Percentiles rank a stretch among this genome's conserved stretches.
Conservation (phyloP, 2,797 vertebrate species). For the Gambelia wislizenii region DNA sequence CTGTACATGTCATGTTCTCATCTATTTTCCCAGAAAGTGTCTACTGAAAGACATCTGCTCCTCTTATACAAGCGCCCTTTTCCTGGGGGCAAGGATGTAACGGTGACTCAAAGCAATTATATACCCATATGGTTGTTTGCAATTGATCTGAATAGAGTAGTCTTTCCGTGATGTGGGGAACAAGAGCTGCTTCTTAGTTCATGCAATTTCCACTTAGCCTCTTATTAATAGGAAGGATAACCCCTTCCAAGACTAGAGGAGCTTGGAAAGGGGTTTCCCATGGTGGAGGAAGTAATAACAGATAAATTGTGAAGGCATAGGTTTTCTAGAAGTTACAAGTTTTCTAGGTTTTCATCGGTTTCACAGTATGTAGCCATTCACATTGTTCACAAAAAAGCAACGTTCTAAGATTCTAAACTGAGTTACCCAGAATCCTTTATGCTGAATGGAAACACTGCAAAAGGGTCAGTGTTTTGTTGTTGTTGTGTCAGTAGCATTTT, state of each 20-base stretch:
- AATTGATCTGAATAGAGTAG: slow-evolving; percentile 19
- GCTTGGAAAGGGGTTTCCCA: background rate
- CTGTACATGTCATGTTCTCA: slow-evolving; percentile 37
- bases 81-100: slow-evolving; percentile 26
- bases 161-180: background rate
- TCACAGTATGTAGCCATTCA: background rate
- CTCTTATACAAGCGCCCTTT: slow-evolving; percentile 23
- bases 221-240: background rate
- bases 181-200: background rate
- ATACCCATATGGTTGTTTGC: slow-evolving; percentile 3
- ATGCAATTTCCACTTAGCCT: background rate
- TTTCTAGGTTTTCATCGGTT: background rate
- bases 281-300: background rate
- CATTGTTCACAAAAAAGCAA: background rate
- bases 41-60: slow-evolving; percentile 34
- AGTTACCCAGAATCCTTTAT: background rate
- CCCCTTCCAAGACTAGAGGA: background rate
- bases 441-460: background rate
- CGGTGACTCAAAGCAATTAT: slow-evolving; percentile 29
- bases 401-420: background rate
- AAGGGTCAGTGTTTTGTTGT: background rate
- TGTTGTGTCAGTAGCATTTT: background rate
- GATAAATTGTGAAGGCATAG: background rate
- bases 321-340: background rate
- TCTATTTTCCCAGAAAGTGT: slow-evolving; percentile 43